Evolutionary conservation across 2,113 vertebrate species (phyloP), one percentile per base, ranked within the genome.

Genomic region (Tyrannus savana): DNA sequence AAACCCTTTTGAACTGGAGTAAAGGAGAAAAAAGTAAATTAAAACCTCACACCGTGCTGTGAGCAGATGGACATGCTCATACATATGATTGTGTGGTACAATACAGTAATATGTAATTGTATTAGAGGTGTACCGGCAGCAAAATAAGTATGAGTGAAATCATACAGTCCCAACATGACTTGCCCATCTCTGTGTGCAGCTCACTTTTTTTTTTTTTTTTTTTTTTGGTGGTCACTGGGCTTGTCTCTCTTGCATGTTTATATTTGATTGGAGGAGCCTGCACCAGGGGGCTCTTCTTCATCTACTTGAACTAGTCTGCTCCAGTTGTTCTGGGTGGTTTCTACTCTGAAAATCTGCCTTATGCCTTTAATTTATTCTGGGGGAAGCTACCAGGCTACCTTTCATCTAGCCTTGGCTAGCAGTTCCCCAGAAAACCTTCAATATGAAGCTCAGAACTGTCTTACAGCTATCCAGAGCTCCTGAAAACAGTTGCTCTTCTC

Each of bases 31-130:
- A 73, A 77, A 44, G 28, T 25, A 35, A 21, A 68, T 55, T 46
- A 44, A 37, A 58, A 53, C 12, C 18, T 87, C 0, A 0, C 0
- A 1, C 23, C 28, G 30, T 50, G 24, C 41, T 0, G 0, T 74
- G 50, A 81, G 47, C 33, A 75, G 37, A 22, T 1, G 2, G 30
- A 39, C 5, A 5, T 60, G 12, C 39, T 28, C 33, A 13, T 76
- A 18, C 3, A 3, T 39, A 10, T 18, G 47, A 53, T 56, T 47
- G 22, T 49, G 49, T 73, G 50, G 44, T 41, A 49, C 13, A 17
- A 9, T 18, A 46, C 3, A 31, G n/a, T 42, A 27, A 49, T 47
- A 41, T 12, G 19, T 74, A 30, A 27, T 59, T 52, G 6, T 64
- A 7, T 62, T 44, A 28, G 25, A 59, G 44, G 10, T 60, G 9